Evolutionary conservation across 2,797 vertebrate species (phyloP).

Genomic region (Sebastes ruberrimus): DNA sequence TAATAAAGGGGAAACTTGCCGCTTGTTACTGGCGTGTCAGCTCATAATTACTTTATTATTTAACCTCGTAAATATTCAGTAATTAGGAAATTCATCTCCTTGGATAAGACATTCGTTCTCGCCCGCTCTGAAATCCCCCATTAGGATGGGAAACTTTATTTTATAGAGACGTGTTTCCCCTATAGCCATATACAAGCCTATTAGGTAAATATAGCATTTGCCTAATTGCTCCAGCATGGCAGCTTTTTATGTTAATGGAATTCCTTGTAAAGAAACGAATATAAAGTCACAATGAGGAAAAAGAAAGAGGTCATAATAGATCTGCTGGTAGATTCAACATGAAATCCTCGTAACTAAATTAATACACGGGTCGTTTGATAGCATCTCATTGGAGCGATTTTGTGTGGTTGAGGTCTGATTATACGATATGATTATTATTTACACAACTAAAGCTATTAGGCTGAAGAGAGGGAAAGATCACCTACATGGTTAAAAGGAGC

Average conservation of each 20-base stretch:
- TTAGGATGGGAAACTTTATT: conserved; percentile 65
- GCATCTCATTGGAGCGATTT: neutral
- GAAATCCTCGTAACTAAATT: neutral
- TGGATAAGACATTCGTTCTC: conserved; percentile 46
- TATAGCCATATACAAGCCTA: conserved; percentile 58
- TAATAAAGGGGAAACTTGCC: conserved; percentile 20
- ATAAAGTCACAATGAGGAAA: conserved; percentile 39
- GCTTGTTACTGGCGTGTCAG: conserved; percentile 43
- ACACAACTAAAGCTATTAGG: neutral
- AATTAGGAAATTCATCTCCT: conserved; percentile 53
- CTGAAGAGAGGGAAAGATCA: neutral
- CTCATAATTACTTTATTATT: conserved; percentile 52
- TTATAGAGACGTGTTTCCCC: conserved; percentile 67
- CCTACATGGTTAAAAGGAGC: neutral
- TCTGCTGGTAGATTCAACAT: neutral
- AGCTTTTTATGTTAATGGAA: conserved; percentile 52
- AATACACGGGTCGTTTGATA: neutral
- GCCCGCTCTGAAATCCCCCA: conserved; percentile 41
- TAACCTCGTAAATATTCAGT: conserved; percentile 64
- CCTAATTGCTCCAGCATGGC: conserved; percentile 69
- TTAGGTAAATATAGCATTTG: conserved; percentile 70
- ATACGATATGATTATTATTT: neutral
- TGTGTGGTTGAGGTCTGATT: neutral
- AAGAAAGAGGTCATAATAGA: conserved; percentile 25
- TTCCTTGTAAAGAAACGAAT: conserved; percentile 53